Evolutionary conservation across 1,140 invertebrate species (phyloP), one percentile per base, ranked within the genome.

Genomic region (Drosophila ercepeae): DNA sequence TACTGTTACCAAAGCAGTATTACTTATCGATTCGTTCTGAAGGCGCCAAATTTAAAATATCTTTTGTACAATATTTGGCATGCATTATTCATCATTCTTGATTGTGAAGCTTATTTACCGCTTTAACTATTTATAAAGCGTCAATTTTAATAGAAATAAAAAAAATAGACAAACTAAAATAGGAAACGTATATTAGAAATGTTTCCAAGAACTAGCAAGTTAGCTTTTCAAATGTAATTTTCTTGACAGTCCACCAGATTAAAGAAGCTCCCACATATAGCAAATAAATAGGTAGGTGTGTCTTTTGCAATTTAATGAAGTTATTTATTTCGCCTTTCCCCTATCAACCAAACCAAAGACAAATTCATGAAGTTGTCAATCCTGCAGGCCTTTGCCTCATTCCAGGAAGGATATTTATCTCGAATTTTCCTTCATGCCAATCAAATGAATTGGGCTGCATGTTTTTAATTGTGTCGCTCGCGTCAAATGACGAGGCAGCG

Each of bases 401-500:
- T 42, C 29, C 41, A 48, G 21, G 16, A 13, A 48, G 46, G 55
- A 48, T 39, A 42, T 23, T 48, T 48, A 39, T 60, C 60, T 23
- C n/a, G 36, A 16, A 19, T 44, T 21, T 41, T 41, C 48, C 65
- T 41, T 41, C 27, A 16, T 68, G 63, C 29, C 63, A 68, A 46
- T 55, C 63, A 69, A 69, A 68, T 68, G 61, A 68, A 54, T 69
- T 68, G 61, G 50, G 51, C 50, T 48, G 63, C 63, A 39, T 25
- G 48, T 55, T 69, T 69, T 69, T 68, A 69, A 69, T 69, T 69
- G 64, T 69, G 42, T 48, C 49, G 29, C 27, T 2, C 32, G 42
- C 23, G 50, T 27, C 63, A 42, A 46, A 69, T 32, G 32, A 68
- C 50, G 44, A 48, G 29, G 41, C 23, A 55, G 50, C 29, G n/a